A percentile compares a stretch with the other conserved stretches of the same genome.
phyloP scores from a whole-genome alignment of 2,797 vertebrate species.

The Micromesistius poutassou region DNA sequence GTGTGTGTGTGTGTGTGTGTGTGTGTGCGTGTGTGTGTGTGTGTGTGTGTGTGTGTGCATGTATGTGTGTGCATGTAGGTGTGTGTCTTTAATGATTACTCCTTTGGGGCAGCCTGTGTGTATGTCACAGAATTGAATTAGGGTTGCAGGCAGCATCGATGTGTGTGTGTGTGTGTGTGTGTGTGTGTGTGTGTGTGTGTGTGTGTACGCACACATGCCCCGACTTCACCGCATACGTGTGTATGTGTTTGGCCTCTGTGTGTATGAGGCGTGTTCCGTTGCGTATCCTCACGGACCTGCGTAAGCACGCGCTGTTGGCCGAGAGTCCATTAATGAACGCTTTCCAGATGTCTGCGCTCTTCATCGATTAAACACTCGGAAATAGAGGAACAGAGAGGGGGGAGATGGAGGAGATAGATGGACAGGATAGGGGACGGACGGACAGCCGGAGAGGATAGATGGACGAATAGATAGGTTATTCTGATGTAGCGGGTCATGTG shows the following conservation, averaged over 20 bases:
- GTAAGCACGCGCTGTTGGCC: neutral
- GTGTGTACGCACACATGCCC: no score
- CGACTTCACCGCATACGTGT: no score
- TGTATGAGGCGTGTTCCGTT: neutral
- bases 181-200: neutral
- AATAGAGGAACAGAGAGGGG: neutral
- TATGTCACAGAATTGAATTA: no score
- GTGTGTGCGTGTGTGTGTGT: neutral
- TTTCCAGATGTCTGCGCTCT: constrained; percentile 36
- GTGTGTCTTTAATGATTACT: neutral
- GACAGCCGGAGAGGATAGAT: neutral
- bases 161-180: no score
- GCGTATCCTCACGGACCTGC: neutral
- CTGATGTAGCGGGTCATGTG: constrained; percentile 22
- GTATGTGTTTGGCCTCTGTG: no score
- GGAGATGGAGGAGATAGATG: neutral
- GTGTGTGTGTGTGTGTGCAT: neutral
- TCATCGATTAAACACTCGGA: constrained; percentile 14
- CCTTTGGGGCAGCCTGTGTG: no score
- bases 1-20: neutral
- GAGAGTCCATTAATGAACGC: neutral
- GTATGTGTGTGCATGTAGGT: neutral
- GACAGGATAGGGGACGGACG: neutral
- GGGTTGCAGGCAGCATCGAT: no score
- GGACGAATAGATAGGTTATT: neutral